These are phyloP conservation scores for Fukomys damarensis DNA, from an alignment of 2,113 vertebrate genomes.

Conservation along the genomic window DNA sequence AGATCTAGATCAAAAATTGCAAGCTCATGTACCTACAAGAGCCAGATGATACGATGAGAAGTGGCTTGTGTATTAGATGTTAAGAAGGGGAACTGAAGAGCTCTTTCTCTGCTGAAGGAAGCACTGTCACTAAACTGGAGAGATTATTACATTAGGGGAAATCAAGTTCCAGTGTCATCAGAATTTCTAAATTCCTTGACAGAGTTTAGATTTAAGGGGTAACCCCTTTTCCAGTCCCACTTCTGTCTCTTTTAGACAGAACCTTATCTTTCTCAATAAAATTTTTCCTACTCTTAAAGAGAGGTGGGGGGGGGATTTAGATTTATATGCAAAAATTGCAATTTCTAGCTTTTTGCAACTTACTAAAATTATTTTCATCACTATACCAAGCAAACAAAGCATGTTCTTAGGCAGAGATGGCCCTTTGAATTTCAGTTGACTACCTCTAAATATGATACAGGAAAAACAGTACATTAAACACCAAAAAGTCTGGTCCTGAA, in stretches of 20 bases:
- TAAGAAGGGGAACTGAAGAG: neutral
- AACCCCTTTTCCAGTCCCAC: too few species aligned
- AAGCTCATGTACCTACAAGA: neutral
- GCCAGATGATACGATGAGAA: neutral
- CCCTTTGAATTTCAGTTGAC: neutral
- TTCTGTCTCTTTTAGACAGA: too few species aligned
- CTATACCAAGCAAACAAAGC: neutral
- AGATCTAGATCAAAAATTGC: neutral
- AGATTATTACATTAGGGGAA: neutral
- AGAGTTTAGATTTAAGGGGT: constrained; percentile 3
- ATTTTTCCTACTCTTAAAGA: too few species aligned
- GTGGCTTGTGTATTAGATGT: neutral
- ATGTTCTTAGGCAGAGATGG: neutral
- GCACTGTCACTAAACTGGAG: neutral
- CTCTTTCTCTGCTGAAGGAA: neutral
- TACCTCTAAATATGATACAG: neutral
- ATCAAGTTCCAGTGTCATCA: neutral
- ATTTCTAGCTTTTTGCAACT: constrained; percentile 10
- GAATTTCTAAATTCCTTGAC: constrained; percentile 34
- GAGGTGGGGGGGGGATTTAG: constrained; percentile 40
- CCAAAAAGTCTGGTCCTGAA: neutral
- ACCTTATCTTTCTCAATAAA: too few species aligned
- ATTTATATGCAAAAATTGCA: neutral
- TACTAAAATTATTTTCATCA: constrained; percentile 25
- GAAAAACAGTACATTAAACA: neutral